Base-by-base conservation (phyloP, 30 jellyfish, hydroid and myxozoan species). In the Aurelia aurita complex sp. Pacific region DNA sequence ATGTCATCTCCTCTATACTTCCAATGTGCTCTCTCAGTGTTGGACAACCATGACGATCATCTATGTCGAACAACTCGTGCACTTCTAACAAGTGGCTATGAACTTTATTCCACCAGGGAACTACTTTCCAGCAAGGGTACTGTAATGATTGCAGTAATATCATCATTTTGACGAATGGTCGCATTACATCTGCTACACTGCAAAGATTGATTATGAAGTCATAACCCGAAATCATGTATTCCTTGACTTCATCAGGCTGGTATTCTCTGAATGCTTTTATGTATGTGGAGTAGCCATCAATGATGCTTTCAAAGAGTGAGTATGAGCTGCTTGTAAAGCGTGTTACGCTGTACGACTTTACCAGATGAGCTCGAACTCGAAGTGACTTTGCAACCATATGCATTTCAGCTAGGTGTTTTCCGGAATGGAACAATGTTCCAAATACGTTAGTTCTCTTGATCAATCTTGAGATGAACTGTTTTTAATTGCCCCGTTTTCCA, bases 281-380 rank as follows among this genome's bases (percentile, higher is more conserved):
- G 54, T 43, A 43, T 43, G 54, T 43, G 54, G 54, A 43, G 12
- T 43, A 43, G 5, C 54, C 54, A 9, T 43, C 12, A 7, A 43
- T 5, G 54, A 43, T 43, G 5, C 54, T 43, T 5, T 43, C 54
- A 12, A 69, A 69, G 79, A 13, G 59, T 29, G 79, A 16, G 16
- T 69, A 18, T 16, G 68, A 7, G 68, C 79, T 69, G 59, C 79
- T 69, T 40, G 79, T 69, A 69, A 69, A 69, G 59, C 59, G 79
- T 40, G 79, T 69, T 69, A 69, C 59, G 59, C 79, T 69, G 40
- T 69, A 69, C 53, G 69, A 69, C 18, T 69, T 69, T 69, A 69
- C 79, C 83, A 73, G 83, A 12, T 73, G 83, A 29, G 68, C 83
- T 14, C 74, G 34, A 73, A 73, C 83, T 42, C 83, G 74, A 40